A percentile compares a stretch with the other conserved stretches of the same genome.
Conservation (phyloP, 1,140 invertebrate genomes). For the Musca vetustissima region DNA sequence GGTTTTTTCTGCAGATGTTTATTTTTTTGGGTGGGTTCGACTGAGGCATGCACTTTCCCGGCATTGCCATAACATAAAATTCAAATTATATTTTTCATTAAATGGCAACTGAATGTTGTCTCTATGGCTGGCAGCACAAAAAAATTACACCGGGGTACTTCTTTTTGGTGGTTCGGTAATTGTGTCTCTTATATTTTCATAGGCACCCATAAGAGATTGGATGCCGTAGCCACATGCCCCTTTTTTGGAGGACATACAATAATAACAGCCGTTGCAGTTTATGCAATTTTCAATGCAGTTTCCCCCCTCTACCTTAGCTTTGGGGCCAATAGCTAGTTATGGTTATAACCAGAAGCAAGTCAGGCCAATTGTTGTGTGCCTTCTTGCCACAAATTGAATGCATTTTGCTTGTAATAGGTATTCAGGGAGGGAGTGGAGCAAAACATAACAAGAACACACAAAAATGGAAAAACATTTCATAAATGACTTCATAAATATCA, state of each 20-base stretch:
- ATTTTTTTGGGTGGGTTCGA: neutral
- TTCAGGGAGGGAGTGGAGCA: too few species aligned
- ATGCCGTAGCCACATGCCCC: too few species aligned
- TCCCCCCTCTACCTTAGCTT: constrained; percentile 42
- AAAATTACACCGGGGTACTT: too few species aligned
- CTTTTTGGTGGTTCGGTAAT: too few species aligned
- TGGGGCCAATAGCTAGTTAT: constrained; percentile 35
- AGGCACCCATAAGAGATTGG: too few species aligned
- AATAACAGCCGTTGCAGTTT: constrained; percentile 25
- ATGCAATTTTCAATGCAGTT: constrained; percentile 36
- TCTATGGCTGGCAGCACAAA: neutral
- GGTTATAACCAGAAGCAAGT: constrained; percentile 17
- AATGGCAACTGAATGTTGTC: neutral
- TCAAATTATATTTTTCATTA: constrained; percentile 24
- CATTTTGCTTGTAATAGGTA: too few species aligned
- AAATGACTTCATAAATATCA: constrained; percentile 55
- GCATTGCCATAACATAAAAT: constrained; percentile 14
- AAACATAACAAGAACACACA: constrained; percentile 47
- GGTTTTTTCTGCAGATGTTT: constrained; percentile 15
- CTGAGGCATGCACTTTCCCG: neutral
- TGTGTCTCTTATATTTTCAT: too few species aligned
- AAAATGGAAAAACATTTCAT: constrained; percentile 53
- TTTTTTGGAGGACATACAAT: constrained; percentile 20
- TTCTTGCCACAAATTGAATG: constrained; percentile 12
- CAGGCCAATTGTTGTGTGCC: neutral